A percentile compares a stretch with the other conserved stretches of the same genome.
phyloP scores from a whole-genome alignment of 2,888 invertebrate species.

The Hypercompe scribonia region DNA sequence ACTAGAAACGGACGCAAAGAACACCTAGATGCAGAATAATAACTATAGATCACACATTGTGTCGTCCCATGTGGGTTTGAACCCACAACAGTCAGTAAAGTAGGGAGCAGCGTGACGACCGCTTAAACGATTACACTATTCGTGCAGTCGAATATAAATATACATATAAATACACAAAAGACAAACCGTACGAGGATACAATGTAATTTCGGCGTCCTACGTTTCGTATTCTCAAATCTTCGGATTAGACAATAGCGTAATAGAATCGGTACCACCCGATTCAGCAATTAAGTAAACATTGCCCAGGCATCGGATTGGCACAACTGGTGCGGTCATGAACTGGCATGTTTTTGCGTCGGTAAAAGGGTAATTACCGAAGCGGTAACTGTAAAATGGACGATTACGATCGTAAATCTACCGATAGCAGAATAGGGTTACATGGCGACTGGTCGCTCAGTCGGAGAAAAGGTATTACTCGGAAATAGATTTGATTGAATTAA shows the following conservation, averaged over 20 bases:
- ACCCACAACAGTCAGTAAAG: too few species aligned
- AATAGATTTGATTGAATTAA: background rate
- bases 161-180: too few species aligned
- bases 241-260: background rate
- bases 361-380: conserved; percentile 37
- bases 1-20: too few species aligned
- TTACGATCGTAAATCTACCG: conserved; percentile 45
- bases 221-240: background rate
- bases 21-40: too few species aligned
- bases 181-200: too few species aligned
- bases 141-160: too few species aligned
- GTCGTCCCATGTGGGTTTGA: too few species aligned
- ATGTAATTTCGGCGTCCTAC: too few species aligned
- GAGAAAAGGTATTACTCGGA: conserved; percentile 4
- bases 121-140: too few species aligned
- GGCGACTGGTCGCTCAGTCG: background rate
- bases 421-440: conserved; percentile 22
- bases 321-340: conserved; percentile 1
- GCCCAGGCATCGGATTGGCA: conserved; percentile 8
- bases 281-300: background rate
- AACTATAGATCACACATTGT: too few species aligned
- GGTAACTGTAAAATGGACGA: conserved; percentile 34
- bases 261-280: background rate
- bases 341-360: conserved; percentile 29
- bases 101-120: too few species aligned